phyloP scores from a whole-genome alignment of 1,140 invertebrate genomes.

The Cyclina sinensis region DNA sequence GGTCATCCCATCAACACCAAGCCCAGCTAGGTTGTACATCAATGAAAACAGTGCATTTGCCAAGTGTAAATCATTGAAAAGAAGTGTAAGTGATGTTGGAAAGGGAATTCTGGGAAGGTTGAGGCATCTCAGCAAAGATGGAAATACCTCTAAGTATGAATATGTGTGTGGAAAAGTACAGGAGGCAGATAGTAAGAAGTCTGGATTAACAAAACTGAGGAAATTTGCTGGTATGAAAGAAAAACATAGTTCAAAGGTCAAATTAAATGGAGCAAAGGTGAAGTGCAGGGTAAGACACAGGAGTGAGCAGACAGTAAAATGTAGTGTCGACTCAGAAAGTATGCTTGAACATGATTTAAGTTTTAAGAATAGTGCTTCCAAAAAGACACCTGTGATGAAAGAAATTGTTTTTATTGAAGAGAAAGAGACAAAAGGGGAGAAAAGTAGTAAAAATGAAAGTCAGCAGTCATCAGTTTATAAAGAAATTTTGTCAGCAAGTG shows the following conservation, averaged over 20 bases:
- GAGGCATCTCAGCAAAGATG: conserved; percentile 39
- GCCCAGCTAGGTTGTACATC: conserved; percentile 41
- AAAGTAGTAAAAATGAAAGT: background rate
- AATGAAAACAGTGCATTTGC: conserved; percentile 70
- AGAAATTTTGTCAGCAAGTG: conserved; percentile 23
- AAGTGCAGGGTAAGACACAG: background rate
- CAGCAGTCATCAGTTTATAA: conserved; percentile 37
- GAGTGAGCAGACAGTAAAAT: background rate
- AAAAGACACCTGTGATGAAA: background rate
- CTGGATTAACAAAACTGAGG: conserved; percentile 12
- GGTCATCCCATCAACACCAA: conserved; percentile 3
- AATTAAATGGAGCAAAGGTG: background rate
- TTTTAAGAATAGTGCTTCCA: background rate
- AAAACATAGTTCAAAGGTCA: background rate
- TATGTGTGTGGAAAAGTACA: background rate
- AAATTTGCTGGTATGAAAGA: conserved; percentile 17
- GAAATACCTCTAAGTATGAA: background rate
- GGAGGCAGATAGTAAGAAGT: background rate
- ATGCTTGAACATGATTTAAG: background rate
- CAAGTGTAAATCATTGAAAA: conserved; percentile 58
- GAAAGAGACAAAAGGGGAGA: background rate
- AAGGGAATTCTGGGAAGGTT: conserved; percentile 55
- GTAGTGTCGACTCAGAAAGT: background rate
- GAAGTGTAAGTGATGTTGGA: conserved; percentile 58
- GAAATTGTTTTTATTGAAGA: background rate